Percentiles rank a stretch among this genome's conserved stretches.
Evolutionary conservation across 2,113 vertebrate species (phyloP).

Genomic region (Micronisus gabar): DNA sequence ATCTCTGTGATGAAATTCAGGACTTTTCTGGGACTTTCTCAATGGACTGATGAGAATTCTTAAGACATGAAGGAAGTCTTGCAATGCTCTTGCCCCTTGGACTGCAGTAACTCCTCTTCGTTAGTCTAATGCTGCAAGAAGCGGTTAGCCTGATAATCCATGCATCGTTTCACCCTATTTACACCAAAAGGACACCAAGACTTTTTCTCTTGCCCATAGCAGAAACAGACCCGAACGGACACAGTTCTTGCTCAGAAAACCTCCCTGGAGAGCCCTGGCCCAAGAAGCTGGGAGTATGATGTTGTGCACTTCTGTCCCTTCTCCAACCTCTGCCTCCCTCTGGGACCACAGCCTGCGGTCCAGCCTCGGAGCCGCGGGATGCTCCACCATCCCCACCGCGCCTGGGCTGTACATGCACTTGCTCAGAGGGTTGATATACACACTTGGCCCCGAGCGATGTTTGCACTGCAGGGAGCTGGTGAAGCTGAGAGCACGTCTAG

Average conservation of each 20-base stretch:
- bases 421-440: too few relatives aligned
- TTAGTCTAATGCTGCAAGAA: background rate
- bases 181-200: background rate
- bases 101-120: background rate
- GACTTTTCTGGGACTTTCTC: conserved; percentile 1
- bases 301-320: background rate
- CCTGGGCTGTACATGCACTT: background rate
- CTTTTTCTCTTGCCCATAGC: background rate
- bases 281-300: background rate
- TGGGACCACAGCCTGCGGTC: background rate
- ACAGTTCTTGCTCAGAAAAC: background rate
- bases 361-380: accelerated
- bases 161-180: background rate
- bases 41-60: background rate
- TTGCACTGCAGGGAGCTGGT: background rate
- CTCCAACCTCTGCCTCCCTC: background rate
- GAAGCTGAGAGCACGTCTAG: background rate
- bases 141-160: background rate
- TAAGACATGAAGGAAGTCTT: background rate
- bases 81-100: background rate
- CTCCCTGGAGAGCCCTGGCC: background rate
- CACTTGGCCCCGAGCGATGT: background rate
- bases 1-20: conserved; percentile 24
- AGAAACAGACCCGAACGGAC: background rate
- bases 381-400: accelerated